A percentile compares a stretch with the other conserved stretches of the same genome.
Conservation (phyloP, 2,797 vertebrate genomes). For the Buphagus erythrorhynchus region DNA sequence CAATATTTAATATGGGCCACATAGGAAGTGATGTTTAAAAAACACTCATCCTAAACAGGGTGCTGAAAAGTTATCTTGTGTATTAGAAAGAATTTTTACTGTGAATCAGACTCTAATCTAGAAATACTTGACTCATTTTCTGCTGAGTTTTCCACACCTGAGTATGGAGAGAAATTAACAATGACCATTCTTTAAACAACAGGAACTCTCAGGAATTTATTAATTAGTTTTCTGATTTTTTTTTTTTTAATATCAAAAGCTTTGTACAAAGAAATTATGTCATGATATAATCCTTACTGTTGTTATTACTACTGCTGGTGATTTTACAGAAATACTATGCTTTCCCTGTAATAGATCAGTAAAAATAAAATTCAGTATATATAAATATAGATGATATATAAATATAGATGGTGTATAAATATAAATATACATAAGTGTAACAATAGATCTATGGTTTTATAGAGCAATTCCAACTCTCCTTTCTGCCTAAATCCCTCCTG, state of each 20-base stretch:
- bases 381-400: not conserved
- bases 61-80: not conserved
- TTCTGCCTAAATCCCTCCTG: not conserved
- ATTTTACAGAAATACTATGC: not conserved
- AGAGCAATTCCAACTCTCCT: not conserved
- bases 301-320: not conserved
- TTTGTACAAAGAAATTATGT: not conserved
- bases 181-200: not conserved
- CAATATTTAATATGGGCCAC: not conserved
- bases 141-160: not conserved
- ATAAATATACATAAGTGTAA: not conserved
- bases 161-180: not conserved
- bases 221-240: not conserved
- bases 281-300: fast-evolving
- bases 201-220: not conserved
- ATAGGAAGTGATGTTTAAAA: not conserved
- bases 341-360: not conserved
- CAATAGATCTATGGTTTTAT: not conserved
- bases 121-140: not conserved
- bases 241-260: not conserved
- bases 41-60: not conserved
- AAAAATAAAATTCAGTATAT: not conserved
- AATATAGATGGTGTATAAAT: not conserved
- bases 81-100: not conserved
- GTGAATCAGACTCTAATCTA: not conserved